Base-by-base conservation (phyloP, 2,113 vertebrate genomes). In the Hemiprocne comata region DNA sequence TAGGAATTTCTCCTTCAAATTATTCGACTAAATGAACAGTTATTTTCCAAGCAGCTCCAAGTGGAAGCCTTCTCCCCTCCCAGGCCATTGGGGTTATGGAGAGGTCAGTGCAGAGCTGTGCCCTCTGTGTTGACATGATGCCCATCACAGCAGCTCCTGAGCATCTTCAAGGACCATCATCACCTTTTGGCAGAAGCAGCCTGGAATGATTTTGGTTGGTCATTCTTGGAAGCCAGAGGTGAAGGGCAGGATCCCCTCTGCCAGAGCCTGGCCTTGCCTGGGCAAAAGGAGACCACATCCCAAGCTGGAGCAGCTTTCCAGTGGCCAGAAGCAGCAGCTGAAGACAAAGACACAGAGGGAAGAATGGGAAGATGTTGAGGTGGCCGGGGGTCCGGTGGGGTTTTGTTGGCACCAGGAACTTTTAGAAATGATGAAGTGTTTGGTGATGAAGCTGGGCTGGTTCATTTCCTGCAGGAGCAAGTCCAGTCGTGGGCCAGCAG, bases 41-140 rank as follows among this genome's bases (percentile, higher is more conserved):
- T 82, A n/a, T 87, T 94, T 85, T 91, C 82, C 33, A 55, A 38
- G 36, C 77, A 71, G 46, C n/a, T 67, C 73, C 44, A 69, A 46
- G 70, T 87, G 86, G 67, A 69, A 84, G 36, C 24, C 58, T 31
- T 38, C 67, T 62, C 31, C 7, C 20, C 60, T 13, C 7, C 7
- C 40, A 36, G 77, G 46, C 81, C 77, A 13, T 2, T 0, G 23
- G 46, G 88, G 78, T 93, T 91, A 74, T 21, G 12, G 74, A 67
- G 66, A 40, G 77, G 74, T 93, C 74, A 90, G 31, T 1, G 28
- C 66, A 0, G 78, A 85, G 44, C 61, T 28, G 2, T 28, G 1
- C 38, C 69, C 90, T 13, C 7, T 9, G 28, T 76, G 7, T 14
- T n/a, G 29, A 76, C 7, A 33, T 1, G 0, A 25, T 25, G 64